phyloP scores from a whole-genome alignment of 2,888 invertebrate species.

The Ochlodes sylvanus region DNA sequence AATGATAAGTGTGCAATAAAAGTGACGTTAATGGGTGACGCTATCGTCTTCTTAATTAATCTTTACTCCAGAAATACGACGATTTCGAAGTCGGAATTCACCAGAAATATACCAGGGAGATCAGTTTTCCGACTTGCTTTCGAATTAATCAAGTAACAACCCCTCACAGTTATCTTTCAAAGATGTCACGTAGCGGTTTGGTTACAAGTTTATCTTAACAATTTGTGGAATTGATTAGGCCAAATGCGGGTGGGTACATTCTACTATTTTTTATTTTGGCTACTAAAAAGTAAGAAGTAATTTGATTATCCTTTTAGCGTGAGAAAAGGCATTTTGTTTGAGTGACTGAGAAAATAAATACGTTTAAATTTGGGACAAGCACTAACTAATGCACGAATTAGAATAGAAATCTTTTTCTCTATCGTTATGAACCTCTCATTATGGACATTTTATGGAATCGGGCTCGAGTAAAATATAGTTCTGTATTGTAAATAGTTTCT shows the following conservation, averaged over 20 bases:
- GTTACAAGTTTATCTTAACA: not conserved
- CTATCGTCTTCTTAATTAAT: conserved; percentile 62
- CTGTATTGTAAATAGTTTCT: not conserved
- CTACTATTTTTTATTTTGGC: too few relatives aligned
- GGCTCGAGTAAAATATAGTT: not conserved
- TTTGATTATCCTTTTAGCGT: too few relatives aligned
- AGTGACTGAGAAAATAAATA: too few relatives aligned
- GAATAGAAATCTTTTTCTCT: not conserved
- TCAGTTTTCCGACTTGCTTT: conserved; percentile 12
- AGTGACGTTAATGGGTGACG: conserved; percentile 63
- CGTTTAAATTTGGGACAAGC: too few relatives aligned
- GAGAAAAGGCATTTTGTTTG: too few relatives aligned
- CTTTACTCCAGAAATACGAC: conserved; percentile 51
- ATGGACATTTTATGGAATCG: not conserved
- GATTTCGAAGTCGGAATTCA: conserved; percentile 28
- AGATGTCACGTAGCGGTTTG: not conserved
- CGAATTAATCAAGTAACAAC: conserved; percentile 8
- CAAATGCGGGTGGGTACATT: too few relatives aligned
- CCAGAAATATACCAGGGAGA: conserved; percentile 27
- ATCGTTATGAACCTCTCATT: not conserved
- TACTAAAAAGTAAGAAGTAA: too few relatives aligned
- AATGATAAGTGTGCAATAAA: conserved; percentile 68
- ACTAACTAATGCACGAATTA: not conserved
- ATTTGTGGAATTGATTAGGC: not conserved
- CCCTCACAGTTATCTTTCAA: not conserved